Evolutionary conservation across 2,888 invertebrate genomes (phyloP).

Genomic region (Allygus modestus): DNA sequence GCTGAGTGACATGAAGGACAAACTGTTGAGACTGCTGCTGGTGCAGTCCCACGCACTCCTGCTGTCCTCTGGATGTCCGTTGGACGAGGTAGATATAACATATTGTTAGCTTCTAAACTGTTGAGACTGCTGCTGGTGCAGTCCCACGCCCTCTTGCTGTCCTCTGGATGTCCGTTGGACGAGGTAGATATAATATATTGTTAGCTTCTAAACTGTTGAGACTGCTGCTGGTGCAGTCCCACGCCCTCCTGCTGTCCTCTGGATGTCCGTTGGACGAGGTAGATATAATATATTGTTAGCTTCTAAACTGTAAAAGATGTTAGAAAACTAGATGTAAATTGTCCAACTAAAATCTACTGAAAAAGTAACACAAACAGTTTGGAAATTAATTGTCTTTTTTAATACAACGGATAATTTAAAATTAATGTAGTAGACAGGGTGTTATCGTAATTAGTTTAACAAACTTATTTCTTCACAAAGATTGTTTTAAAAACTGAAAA

Average conservation of each 20-base stretch:
- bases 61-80: conserved; percentile 93
- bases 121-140: conserved; percentile 92
- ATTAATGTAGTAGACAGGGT: too few relatives aligned
- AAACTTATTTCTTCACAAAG: too few relatives aligned
- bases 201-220: conserved; percentile 92
- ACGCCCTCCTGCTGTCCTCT: conserved; percentile 89
- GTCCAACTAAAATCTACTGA: too few relatives aligned
- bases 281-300: too few relatives aligned
- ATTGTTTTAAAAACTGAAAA: too few relatives aligned
- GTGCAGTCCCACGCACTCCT: conserved; percentile 93
- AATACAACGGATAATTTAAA: too few relatives aligned
- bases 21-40: conserved; percentile 90
- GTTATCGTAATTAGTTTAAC: too few relatives aligned
- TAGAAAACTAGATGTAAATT: too few relatives aligned
- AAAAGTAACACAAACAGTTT: too few relatives aligned
- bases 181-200: conserved; percentile 92
- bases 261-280: conserved; percentile 98
- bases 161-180: conserved; percentile 95
- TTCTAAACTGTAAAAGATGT: conserved; percentile 80
- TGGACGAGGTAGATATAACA: conserved; percentile 94
- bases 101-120: too few relatives aligned
- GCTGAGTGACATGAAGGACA: conserved; percentile 93
- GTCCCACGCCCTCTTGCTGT: conserved; percentile 90
- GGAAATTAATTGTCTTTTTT: too few relatives aligned
- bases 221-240: conserved; percentile 92